These are phyloP conservation scores for Hydrolagus affinis DNA, from an alignment of 2,113 vertebrate species.

Conservation along the genomic window DNA sequence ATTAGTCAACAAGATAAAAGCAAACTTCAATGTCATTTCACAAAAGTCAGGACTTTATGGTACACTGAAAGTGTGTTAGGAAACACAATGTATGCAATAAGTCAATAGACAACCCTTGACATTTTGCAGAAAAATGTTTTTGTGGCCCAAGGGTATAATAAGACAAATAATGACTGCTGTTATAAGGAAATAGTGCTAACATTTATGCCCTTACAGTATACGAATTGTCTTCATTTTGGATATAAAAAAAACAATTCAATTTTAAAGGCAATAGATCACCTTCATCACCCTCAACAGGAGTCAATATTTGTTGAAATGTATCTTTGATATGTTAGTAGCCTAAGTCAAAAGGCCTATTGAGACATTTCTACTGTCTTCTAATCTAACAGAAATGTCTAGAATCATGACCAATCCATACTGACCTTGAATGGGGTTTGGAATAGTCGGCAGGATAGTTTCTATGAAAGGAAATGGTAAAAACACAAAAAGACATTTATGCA, in stretches of 20 bases:
- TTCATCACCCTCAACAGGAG: slow-evolving; percentile 6
- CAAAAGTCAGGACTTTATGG: not conserved
- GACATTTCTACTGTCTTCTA: not conserved
- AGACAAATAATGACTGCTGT: slow-evolving; percentile 26
- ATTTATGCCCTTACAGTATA: not conserved
- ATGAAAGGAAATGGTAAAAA: slow-evolving; percentile 57
- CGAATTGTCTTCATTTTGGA: not conserved
- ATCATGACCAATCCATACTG: slow-evolving; percentile 58
- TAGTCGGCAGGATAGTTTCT: slow-evolving; percentile 72
- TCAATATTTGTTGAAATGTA: slow-evolving; percentile 19
- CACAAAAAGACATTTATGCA: slow-evolving; percentile 28
- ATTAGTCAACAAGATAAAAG: not conserved
- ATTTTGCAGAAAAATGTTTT: not conserved
- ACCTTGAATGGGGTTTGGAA: slow-evolving; percentile 69
- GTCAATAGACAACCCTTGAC: not conserved
- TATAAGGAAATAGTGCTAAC: slow-evolving; percentile 15
- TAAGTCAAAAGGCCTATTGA: not conserved
- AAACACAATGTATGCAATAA: not conserved
- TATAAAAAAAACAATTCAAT: not conserved
- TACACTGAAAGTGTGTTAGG: not conserved
- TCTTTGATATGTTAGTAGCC: slow-evolving; percentile 8
- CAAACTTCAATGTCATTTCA: not conserved
- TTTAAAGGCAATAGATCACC: not conserved
- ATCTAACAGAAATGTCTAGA: slow-evolving; percentile 13
- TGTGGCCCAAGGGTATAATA: slow-evolving; percentile 14